Evolutionary conservation across 2,797 vertebrate species (phyloP).

Genomic region (Sebastes goodei): DNA sequence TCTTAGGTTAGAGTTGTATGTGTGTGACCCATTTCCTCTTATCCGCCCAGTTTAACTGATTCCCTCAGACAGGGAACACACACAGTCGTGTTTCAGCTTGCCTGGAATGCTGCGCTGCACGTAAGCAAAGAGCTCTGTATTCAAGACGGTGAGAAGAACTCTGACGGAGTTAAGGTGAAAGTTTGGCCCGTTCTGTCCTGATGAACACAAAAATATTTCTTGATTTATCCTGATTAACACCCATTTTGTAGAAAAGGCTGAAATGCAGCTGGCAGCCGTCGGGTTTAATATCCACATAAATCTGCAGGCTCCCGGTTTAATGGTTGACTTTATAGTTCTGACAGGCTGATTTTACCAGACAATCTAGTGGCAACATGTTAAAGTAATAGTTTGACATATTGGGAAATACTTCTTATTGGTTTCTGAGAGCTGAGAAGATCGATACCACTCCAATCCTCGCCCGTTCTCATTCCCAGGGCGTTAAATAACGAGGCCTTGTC

Average conservation of each 20-base stretch:
- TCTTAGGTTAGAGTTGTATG: constrained; percentile 8
- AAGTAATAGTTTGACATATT: not conserved
- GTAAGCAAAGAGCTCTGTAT: constrained; percentile 10
- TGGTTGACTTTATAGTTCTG: not conserved
- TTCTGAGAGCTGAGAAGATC: not conserved
- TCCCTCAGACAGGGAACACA: constrained; percentile 36
- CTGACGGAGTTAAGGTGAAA: constrained; percentile 6
- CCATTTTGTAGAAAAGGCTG: not conserved
- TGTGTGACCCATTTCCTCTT: constrained; percentile 50
- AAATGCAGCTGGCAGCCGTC: not conserved
- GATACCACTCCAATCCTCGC: not conserved
- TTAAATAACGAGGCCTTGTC: no score
- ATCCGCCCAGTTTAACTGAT: constrained; percentile 64
- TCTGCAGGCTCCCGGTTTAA: not conserved
- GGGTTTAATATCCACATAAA: not conserved
- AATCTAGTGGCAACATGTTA: not conserved
- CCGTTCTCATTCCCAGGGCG: no score
- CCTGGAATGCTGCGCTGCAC: constrained; percentile 72
- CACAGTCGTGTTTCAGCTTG: constrained; percentile 62
- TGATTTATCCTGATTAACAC: constrained; percentile 14
- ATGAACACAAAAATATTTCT: not conserved
- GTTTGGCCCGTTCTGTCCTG: not conserved
- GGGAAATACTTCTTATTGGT: not conserved
- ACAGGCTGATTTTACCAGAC: not conserved
- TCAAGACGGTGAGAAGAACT: constrained; percentile 27